Base-by-base conservation (phyloP, 2,888 invertebrate genomes). In the Gymnocheta viridis region DNA sequence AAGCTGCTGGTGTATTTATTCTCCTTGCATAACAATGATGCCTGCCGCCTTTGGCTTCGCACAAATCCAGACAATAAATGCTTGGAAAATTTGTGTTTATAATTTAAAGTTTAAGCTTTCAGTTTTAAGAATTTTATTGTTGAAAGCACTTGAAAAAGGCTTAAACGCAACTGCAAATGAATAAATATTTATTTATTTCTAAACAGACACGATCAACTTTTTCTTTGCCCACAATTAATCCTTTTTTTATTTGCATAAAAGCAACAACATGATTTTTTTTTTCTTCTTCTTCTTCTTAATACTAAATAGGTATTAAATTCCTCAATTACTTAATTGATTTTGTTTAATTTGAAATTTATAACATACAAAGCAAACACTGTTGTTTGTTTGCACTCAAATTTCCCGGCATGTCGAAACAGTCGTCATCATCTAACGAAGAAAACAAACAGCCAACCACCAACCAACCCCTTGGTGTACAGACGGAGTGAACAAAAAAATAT, bases 291-390 rank as follows among this genome's bases (percentile, higher is more conserved):
- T n/a, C 3, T 49, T 4, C 14, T 27, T 35, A 32, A 66, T 60
- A 17, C 17, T 41, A 47, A 51, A 56, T n/a, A 17, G 27, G 77
- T 72, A 51, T 69, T 27, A 60, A 60, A 19, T 77, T 44, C 5
- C 47, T 72, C 89, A 90, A 90, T 90, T 90, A 90, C 88, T 88
- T 89, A 90, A 90, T 90, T 90, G 89, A 89, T 87, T 86, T 88
- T 41, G 86, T 88, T 88, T 62, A 73, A 81, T 70, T 84, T 81
- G 60, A 81, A 64, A 76, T 80, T 80, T 66, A 66, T 73, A 64
- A 64, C 58, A 73, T 29, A n/a, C 14, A 41, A 73, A 47, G 9
- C 41, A 22, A 70, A 44, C 17, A 32, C 4, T 44, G 27, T 64
- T 67, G 44, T 60, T 60, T 47, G 41, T 56, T 41, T 70, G 35